Evolutionary conservation across 2,888 invertebrate genomes (phyloP).

Genomic region (Coecobrya sp.): DNA sequence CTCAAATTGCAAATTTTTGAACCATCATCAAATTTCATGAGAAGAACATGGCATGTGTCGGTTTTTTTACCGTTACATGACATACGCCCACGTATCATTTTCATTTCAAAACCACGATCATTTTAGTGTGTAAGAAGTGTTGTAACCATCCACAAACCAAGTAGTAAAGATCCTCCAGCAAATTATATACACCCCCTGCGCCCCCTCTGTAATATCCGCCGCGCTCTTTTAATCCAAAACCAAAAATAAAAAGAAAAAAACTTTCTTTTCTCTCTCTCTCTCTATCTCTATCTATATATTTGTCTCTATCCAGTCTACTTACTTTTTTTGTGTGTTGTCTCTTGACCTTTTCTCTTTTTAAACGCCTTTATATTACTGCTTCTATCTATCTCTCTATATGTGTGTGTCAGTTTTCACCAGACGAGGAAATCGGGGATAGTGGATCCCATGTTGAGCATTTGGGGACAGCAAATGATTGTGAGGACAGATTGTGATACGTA

Average conservation of each 20-base stretch:
- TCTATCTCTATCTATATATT: slow-evolving; percentile 8
- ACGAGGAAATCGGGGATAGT: slow-evolving; percentile 96
- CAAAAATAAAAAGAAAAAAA: too few species aligned
- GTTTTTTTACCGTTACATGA: too few species aligned
- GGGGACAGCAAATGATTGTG: slow-evolving; percentile 99
- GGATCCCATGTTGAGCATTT: slow-evolving; percentile 99
- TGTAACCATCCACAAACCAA: too few species aligned
- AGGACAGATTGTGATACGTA: slow-evolving; percentile 99
- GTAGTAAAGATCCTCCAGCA: too few species aligned
- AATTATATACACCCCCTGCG: too few species aligned
- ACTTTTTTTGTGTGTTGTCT: slow-evolving; percentile 45
- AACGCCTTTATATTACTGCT: slow-evolving; percentile 71
- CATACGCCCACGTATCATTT: too few species aligned
- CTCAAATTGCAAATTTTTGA: too few species aligned
- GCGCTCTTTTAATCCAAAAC: background rate
- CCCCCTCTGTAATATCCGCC: background rate
- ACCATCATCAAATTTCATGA: too few species aligned
- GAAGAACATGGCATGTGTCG: too few species aligned
- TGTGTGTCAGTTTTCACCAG: slow-evolving; percentile 89
- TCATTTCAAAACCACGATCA: too few species aligned
- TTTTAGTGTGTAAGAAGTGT: too few species aligned
- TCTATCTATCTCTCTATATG: slow-evolving; percentile 78
- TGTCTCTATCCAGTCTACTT: slow-evolving; percentile 60
- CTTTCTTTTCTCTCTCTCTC: background rate
- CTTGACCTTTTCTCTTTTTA: slow-evolving; percentile 64